Conservation (phyloP, 1,140 invertebrate species). For the Chymomyza costata region DNA sequence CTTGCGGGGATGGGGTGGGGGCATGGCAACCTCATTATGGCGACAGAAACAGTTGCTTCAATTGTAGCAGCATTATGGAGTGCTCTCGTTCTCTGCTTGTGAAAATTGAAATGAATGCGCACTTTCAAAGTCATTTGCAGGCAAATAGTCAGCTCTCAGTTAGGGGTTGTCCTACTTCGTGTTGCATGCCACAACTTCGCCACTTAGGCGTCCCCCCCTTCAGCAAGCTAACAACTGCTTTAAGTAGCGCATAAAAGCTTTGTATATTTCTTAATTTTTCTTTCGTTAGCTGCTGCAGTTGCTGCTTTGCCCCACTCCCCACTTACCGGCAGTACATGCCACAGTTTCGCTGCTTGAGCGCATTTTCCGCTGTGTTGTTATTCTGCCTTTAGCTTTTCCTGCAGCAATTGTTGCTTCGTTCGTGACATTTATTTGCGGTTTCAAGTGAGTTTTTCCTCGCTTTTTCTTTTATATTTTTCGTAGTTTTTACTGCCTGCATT, state of each 20-base stretch:
- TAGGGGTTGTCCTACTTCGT: conserved; percentile 10
- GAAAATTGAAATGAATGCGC: conserved; percentile 60
- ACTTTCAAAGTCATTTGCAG: conserved; percentile 62
- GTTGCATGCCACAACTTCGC: too few relatives aligned
- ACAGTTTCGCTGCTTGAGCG: conserved; percentile 28
- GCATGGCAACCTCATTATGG: conserved; percentile 10
- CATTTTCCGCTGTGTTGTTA: conserved; percentile 54
- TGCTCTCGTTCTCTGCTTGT: neutral
- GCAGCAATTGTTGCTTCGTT: conserved; percentile 57
- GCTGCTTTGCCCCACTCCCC: too few relatives aligned
- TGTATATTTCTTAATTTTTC: conserved; percentile 52
- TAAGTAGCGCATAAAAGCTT: conserved; percentile 22
- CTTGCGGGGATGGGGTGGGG: conserved; percentile 19
- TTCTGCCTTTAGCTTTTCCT: conserved; percentile 25
- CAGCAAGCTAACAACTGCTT: neutral
- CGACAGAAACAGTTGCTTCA: neutral
- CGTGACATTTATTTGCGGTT: conserved; percentile 65
- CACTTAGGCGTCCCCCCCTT: conserved; percentile 10
- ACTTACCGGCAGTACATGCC: too few relatives aligned
- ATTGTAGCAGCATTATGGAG: neutral
- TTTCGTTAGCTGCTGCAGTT: too few relatives aligned
- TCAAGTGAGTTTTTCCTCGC: conserved; percentile 17
- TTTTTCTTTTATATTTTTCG: conserved; percentile 22
- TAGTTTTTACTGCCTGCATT: conserved; percentile 5
- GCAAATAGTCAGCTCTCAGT: conserved; percentile 40